phyloP scores from a whole-genome alignment of 2,113 vertebrate species.

The Acanthisitta chloris region DNA sequence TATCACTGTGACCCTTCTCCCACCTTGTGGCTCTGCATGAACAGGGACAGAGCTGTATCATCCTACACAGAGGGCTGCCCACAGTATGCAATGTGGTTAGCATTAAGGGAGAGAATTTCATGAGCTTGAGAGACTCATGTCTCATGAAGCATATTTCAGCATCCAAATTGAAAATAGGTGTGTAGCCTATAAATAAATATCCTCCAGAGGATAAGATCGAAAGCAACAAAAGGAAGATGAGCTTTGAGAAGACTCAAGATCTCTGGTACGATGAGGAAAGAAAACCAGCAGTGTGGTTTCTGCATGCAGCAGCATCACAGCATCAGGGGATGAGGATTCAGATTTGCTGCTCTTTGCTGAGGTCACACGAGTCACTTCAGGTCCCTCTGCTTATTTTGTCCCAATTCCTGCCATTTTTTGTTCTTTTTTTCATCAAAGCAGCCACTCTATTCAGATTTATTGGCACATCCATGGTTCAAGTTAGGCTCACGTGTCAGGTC shows the following conservation, averaged over 20 bases:
- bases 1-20: background rate
- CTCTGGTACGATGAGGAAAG: background rate
- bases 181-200: background rate
- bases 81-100: background rate
- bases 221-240: background rate
- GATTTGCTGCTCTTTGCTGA: background rate
- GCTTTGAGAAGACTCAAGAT: background rate
- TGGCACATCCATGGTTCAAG: background rate
- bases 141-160: background rate
- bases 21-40: background rate
- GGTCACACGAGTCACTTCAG: background rate
- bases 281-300: background rate
- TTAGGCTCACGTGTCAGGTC: background rate
- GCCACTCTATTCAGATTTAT: background rate
- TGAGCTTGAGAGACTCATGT: background rate
- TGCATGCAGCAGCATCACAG: background rate
- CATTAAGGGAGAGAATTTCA: background rate
- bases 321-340: background rate
- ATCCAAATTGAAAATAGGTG: background rate
- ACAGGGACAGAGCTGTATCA: background rate
- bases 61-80: background rate
- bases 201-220: background rate
- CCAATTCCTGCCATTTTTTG: background rate
- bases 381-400: background rate
- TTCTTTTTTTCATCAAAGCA: background rate